Evolutionary conservation across 2,113 vertebrate genomes (phyloP).

Genomic region (Lucifuga dentata): DNA sequence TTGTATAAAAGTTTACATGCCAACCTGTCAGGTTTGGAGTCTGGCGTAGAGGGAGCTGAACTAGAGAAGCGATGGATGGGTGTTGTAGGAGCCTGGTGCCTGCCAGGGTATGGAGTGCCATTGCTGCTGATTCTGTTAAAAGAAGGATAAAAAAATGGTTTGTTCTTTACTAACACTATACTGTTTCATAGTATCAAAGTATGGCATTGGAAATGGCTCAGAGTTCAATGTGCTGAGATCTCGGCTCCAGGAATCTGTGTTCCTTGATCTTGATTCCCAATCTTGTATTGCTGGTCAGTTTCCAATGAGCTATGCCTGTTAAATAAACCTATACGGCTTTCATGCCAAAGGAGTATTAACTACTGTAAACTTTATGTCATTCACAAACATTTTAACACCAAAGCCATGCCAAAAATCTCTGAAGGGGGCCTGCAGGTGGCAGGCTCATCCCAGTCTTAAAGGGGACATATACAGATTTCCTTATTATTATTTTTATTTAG

Average conservation of each 20-base stretch:
- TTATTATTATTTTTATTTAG: no score
- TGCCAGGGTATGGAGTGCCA: conserved; percentile 79
- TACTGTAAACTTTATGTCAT: no score
- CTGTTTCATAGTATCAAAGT: conserved; percentile 18
- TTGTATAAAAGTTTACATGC: conserved; percentile 2
- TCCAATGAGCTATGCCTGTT: conserved; percentile 5
- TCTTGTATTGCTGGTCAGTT: conserved; percentile 9
- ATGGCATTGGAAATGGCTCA: not conserved
- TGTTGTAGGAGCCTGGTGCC: conserved; percentile 79
- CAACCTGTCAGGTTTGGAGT: conserved; percentile 88
- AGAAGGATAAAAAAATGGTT: conserved; percentile 18
- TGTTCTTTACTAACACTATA: conserved; percentile 4
- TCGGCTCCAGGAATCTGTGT: no score
- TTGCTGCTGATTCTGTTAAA: conserved; percentile 83
- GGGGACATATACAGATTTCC: no score
- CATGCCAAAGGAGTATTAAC: no score
- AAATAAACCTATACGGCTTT: no score
- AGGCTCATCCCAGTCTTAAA: no score
- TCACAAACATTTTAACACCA: no score
- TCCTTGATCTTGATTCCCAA: no score
- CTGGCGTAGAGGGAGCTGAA: conserved; percentile 77
- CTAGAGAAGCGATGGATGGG: conserved; percentile 74
- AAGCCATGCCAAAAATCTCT: no score
- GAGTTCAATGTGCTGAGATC: no score
- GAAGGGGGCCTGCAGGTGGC: no score